Conservation (phyloP, 2,113 vertebrate genomes). For the Tychaedon coryphoeus region DNA sequence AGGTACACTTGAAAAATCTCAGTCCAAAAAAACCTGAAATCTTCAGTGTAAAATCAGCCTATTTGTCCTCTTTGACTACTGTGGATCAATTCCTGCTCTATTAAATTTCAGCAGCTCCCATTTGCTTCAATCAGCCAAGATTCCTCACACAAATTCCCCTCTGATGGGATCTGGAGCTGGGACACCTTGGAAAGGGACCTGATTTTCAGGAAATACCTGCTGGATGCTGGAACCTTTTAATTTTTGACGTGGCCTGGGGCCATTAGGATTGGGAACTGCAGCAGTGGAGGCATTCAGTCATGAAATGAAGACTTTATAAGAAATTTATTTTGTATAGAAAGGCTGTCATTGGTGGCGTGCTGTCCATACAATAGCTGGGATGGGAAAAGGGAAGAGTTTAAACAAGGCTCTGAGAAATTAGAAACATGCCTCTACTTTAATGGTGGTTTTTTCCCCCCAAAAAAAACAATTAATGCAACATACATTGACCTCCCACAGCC, state of each 20-base stretch:
- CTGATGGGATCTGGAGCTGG: too few species aligned
- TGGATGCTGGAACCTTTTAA: neutral
- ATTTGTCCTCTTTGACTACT: neutral
- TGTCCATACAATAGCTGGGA: neutral
- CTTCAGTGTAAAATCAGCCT: neutral
- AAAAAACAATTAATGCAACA: neutral
- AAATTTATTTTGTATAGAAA: neutral
- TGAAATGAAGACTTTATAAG: neutral
- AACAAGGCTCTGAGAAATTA: neutral
- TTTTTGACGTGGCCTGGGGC: fast-evolving
- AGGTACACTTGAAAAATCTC: neutral
- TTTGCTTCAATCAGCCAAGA: neutral
- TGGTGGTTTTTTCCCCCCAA: neutral
- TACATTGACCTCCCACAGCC: neutral
- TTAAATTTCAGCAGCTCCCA: neutral
- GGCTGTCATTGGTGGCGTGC: neutral
- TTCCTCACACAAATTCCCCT: neutral
- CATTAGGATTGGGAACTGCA: neutral
- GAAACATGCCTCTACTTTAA: neutral
- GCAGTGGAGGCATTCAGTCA: neutral
- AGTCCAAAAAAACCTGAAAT: fast-evolving
- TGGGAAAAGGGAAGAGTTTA: slow-evolving; percentile 1
- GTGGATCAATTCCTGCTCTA: neutral
- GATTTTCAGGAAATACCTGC: neutral
- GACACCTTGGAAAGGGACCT: neutral